phyloP scores from a whole-genome alignment of 35 echinoderm and acorn worm species.

The Apostichopus parvimensis region DNA sequence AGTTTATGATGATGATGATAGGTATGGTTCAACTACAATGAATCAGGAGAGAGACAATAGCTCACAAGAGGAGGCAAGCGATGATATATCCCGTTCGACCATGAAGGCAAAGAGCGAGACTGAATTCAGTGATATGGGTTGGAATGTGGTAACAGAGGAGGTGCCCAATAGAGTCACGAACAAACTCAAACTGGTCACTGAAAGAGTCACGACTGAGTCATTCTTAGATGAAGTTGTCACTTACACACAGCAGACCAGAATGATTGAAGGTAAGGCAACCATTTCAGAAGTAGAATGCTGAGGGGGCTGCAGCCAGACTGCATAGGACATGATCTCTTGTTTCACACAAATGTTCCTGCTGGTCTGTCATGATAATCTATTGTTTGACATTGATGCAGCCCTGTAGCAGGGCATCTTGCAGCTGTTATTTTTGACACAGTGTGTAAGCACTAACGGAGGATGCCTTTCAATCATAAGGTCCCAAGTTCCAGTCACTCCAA shows the following conservation, averaged over 20 bases:
- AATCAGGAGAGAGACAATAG: neutral
- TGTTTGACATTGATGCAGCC: too few species aligned
- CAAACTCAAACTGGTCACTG: neutral
- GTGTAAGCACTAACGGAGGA: too few species aligned
- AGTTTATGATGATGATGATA: neutral
- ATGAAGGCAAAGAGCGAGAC: neutral
- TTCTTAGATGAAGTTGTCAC: neutral
- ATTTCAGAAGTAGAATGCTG: too few species aligned
- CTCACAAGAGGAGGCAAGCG: neutral
- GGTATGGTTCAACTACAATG: neutral
- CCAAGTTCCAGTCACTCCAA: too few species aligned
- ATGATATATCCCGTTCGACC: neutral
- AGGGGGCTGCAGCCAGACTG: too few species aligned
- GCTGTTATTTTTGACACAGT: too few species aligned
- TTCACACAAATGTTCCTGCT: too few species aligned
- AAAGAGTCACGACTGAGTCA: neutral
- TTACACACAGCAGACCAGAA: neutral
- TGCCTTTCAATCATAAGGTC: too few species aligned
- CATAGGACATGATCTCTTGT: too few species aligned
- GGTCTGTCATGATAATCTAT: too few species aligned
- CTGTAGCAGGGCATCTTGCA: too few species aligned
- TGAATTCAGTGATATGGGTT: neutral
- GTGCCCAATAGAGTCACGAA: neutral
- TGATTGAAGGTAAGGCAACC: neutral
- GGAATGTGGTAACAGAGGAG: neutral